phyloP scores from a whole-genome alignment of 2,888 invertebrate species.

The Ellobium chinense region DNA sequence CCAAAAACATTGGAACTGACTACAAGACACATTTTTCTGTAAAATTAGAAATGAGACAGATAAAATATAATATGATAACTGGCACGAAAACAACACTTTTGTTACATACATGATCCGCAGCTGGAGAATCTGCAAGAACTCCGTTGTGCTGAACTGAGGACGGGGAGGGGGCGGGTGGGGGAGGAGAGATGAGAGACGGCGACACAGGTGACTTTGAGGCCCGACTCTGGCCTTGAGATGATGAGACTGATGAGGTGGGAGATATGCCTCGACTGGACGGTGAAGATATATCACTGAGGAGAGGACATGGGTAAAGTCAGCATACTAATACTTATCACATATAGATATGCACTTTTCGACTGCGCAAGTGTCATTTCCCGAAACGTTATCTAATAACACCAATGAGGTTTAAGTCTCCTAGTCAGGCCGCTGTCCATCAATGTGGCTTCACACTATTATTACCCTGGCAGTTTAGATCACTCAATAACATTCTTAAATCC shows the following conservation, averaged over 20 bases:
- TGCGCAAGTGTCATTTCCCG: neutral
- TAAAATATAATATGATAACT: neutral
- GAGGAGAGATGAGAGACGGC: neutral
- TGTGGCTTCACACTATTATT: too few species aligned
- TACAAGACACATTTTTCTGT: neutral
- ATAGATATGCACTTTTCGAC: neutral
- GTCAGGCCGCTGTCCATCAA: too few species aligned
- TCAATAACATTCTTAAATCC: too few species aligned
- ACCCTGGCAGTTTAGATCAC: too few species aligned
- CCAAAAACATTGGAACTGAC: too few species aligned
- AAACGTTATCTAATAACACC: neutral
- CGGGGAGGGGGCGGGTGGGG: neutral
- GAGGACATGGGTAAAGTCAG: neutral
- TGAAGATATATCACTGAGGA: slow-evolving; percentile 8
- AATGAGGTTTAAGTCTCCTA: too few species aligned
- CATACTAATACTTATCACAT: neutral
- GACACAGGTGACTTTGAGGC: slow-evolving; percentile 1
- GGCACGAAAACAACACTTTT: neutral
- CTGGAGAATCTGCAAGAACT: neutral
- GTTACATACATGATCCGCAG: slow-evolving; percentile 7
- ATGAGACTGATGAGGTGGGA: neutral
- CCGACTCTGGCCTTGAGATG: neutral
- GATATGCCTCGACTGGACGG: neutral
- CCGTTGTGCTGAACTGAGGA: neutral
- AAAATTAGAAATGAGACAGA: neutral